phyloP scores from a whole-genome alignment of 2,888 invertebrate species.

The Lasioglossum marginatum region DNA sequence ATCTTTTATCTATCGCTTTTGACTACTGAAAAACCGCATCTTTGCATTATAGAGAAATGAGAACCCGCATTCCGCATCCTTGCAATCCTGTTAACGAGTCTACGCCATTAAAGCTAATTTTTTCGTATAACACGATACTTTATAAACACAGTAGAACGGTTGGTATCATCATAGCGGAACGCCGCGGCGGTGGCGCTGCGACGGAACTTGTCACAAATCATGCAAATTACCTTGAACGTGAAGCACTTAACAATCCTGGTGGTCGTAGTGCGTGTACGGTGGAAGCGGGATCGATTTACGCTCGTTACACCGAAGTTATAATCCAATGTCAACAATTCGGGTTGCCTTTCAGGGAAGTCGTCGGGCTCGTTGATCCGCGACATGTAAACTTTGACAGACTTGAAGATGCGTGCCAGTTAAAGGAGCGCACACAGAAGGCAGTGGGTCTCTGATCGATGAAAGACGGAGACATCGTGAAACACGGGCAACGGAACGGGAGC shows the following conservation, averaged over 20 bases:
- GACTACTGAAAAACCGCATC: too few species aligned
- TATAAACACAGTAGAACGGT: conserved; percentile 2
- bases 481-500: background rate
- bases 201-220: conserved; percentile 45
- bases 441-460: conserved; percentile 3
- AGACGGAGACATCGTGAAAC: background rate
- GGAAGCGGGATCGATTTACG: conserved; percentile 67
- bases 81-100: too few species aligned
- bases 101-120: background rate
- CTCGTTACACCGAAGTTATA: conserved; percentile 71
- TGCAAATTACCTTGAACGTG: conserved; percentile 38
- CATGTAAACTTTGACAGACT: conserved; percentile 27
- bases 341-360: conserved; percentile 44
- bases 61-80: too few species aligned
- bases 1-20: too few species aligned
- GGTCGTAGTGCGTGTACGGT: background rate
- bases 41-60: too few species aligned
- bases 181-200: background rate
- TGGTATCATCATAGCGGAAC: background rate
- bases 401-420: conserved; percentile 37
- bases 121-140: conserved; percentile 3
- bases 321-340: conserved; percentile 76
- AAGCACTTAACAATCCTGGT: conserved; percentile 7
- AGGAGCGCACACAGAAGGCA: background rate
- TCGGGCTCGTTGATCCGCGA: conserved; percentile 37